phyloP scores from a whole-genome alignment of 1,140 invertebrate genomes.

The Drosophila willistoni region DNA sequence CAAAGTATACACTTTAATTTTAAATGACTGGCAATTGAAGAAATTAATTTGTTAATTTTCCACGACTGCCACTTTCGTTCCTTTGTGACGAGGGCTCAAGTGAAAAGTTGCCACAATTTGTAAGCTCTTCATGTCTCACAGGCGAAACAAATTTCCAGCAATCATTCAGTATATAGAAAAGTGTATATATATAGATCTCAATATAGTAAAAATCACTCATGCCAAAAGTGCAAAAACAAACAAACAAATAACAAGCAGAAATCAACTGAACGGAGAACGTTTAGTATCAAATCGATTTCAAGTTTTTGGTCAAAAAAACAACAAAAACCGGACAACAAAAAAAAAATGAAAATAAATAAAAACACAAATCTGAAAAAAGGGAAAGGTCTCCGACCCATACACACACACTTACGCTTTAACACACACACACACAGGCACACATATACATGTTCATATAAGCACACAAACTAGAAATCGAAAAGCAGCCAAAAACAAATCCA shows the following conservation, averaged over 20 bases:
- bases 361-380: constrained; percentile 28
- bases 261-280: constrained; percentile 44
- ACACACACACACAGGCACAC: background rate
- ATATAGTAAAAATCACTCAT: constrained; percentile 72
- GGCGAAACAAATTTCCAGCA: constrained; percentile 58
- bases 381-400: constrained; percentile 38
- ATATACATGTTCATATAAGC: too few species aligned
- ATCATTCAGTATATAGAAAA: constrained; percentile 51
- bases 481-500: constrained; percentile 73
- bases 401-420: background rate
- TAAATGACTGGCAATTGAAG: constrained; percentile 15
- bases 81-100: constrained; percentile 36
- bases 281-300: constrained; percentile 77
- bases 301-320: constrained; percentile 41
- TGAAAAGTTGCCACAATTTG: constrained; percentile 72
- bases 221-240: constrained; percentile 78
- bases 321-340: constrained; percentile 22
- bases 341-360: constrained; percentile 10
- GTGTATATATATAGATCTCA: constrained; percentile 31
- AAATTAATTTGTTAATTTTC: constrained; percentile 15
- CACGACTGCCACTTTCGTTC: background rate
- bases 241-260: constrained; percentile 33
- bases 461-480: constrained; percentile 63
- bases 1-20: background rate
- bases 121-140: constrained; percentile 55